Conservation (phyloP, 2,888 invertebrate species). For the Xestia c-nigrum region DNA sequence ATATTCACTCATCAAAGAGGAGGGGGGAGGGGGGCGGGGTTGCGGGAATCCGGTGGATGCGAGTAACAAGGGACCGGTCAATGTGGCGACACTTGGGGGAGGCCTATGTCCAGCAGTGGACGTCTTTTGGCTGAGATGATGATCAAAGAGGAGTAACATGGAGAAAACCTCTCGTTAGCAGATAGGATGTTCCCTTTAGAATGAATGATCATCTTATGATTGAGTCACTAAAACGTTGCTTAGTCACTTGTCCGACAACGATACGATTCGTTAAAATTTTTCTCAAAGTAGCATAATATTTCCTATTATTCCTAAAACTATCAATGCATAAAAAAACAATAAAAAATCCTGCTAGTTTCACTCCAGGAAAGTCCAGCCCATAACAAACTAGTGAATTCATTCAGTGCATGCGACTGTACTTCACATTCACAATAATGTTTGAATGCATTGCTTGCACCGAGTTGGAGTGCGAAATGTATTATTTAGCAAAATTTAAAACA, state of each 20-base stretch:
- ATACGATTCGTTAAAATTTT: neutral
- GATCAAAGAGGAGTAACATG: too few relatives aligned
- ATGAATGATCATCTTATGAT: neutral
- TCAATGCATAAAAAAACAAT: neutral
- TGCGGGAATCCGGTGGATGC: too few relatives aligned
- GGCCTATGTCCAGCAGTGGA: too few relatives aligned
- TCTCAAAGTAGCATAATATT: neutral
- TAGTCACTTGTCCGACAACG: neutral
- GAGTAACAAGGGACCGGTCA: too few relatives aligned
- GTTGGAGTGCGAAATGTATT: conserved; percentile 54
- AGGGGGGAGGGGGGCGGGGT: too few relatives aligned
- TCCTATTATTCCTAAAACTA: neutral
- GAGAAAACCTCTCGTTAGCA: too few relatives aligned
- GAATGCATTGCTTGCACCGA: conserved; percentile 46
- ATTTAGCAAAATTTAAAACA: conserved; percentile 59
- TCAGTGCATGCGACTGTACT: conserved; percentile 1
- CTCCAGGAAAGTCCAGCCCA: neutral
- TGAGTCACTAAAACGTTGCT: neutral
- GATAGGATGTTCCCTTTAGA: too few relatives aligned
- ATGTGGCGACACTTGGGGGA: too few relatives aligned
- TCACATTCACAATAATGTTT: conserved; percentile 39
- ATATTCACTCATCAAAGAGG: too few relatives aligned
- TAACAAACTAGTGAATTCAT: conserved; percentile 20
- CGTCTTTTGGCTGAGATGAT: too few relatives aligned
- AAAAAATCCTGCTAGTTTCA: neutral